Evolutionary conservation across 2,888 invertebrate genomes (phyloP).

Genomic region (Atherix ibis): DNA sequence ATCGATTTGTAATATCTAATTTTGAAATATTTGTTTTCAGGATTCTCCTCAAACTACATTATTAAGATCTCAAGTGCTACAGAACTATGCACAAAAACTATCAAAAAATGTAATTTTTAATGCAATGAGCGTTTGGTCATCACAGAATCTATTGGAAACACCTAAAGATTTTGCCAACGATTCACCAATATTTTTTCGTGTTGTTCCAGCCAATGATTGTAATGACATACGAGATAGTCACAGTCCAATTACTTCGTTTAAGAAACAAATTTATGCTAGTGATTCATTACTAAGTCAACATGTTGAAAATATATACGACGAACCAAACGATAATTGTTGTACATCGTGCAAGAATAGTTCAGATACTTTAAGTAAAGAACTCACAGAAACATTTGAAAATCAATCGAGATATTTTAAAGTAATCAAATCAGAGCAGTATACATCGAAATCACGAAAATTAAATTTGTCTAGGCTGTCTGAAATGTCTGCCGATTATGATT

Average conservation of each 20-base stretch:
- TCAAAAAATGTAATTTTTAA: slow-evolving; percentile 13
- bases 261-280: slow-evolving; percentile 29
- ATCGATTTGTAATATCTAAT: too few species aligned
- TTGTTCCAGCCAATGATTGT: too few species aligned
- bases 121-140: slow-evolving; percentile 25
- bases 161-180: neutral
- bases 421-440: slow-evolving; percentile 27
- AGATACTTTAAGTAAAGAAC: slow-evolving; percentile 16
- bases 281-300: slow-evolving; percentile 29
- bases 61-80: slow-evolving; percentile 19
- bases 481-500: slow-evolving; percentile 30
- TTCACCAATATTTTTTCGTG: too few species aligned
- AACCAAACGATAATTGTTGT: slow-evolving; percentile 29
- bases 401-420: slow-evolving; percentile 27
- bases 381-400: slow-evolving; percentile 18
- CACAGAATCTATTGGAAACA: slow-evolving; percentile 14
- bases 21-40: slow-evolving; percentile 10
- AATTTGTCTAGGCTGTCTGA: slow-evolving; percentile 23
- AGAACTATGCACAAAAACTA: slow-evolving; percentile 13
- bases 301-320: slow-evolving; percentile 31
- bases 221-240: too few species aligned
- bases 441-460: slow-evolving; percentile 21
- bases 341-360: slow-evolving; percentile 25
- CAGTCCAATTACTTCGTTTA: slow-evolving; percentile 11
- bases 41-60: slow-evolving; percentile 32